Conservation (phyloP, 1,140 invertebrate species). For the Sminthurinus signatus region DNA sequence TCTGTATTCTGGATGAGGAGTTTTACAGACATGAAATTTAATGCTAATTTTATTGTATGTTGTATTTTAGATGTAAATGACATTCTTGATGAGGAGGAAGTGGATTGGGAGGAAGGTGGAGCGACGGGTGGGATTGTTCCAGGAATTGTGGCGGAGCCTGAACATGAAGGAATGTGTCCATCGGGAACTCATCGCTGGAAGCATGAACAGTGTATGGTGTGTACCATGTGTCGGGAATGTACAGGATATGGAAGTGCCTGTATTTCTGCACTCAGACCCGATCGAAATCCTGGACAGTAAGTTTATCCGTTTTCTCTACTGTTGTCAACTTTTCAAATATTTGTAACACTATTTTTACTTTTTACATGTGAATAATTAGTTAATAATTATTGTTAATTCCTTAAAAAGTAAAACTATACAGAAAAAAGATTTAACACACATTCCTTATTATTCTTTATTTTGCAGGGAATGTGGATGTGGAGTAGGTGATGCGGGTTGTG, state of each 20-base stretch:
- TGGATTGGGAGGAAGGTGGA: constrained; percentile 52
- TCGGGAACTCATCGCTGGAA: constrained; percentile 70
- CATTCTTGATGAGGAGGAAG: constrained; percentile 56
- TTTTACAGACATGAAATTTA: background rate
- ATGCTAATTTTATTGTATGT: constrained; percentile 13
- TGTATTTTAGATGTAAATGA: constrained; percentile 42
- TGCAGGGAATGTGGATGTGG: constrained; percentile 87
- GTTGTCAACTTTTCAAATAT: too few relatives aligned
- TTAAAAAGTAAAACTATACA: too few relatives aligned
- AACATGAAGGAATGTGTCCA: constrained; percentile 56
- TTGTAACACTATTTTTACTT: too few relatives aligned
- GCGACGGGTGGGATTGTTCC: constrained; percentile 30
- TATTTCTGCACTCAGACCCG: constrained; percentile 66
- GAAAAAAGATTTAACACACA: background rate
- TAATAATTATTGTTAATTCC: too few relatives aligned
- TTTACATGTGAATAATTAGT: too few relatives aligned
- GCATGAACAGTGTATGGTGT: constrained; percentile 78
- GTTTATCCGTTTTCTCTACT: too few relatives aligned
- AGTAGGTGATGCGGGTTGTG: constrained; percentile 87
- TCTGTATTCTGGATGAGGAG: too few relatives aligned
- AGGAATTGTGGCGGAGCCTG: constrained; percentile 40
- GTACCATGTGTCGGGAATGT: constrained; percentile 84
- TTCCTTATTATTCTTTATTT: too few relatives aligned
- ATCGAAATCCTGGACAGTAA: constrained; percentile 79
- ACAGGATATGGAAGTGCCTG: constrained; percentile 85